phyloP scores from a whole-genome alignment of 2,113 vertebrate genomes.

The Empidonax alnorum region DNA sequence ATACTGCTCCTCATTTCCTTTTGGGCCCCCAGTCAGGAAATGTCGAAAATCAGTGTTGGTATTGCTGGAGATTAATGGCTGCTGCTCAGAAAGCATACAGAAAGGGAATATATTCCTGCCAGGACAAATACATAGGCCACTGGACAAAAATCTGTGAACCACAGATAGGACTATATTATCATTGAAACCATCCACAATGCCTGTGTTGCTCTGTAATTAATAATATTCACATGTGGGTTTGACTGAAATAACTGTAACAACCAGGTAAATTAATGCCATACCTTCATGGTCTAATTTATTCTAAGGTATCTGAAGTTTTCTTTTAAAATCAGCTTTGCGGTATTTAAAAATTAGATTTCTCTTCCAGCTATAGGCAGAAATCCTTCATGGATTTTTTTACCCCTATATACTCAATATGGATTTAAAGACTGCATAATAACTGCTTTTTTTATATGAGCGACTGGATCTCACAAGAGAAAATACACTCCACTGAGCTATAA shows the following conservation, averaged over 20 bases:
- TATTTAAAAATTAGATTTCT: not conserved
- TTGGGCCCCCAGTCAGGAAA: constrained; percentile 49
- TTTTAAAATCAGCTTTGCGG: not conserved
- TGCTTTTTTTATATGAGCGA: not conserved
- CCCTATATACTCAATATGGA: not conserved
- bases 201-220: not conserved
- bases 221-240: not conserved
- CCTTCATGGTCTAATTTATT: not conserved
- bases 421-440: not conserved
- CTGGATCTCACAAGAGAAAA: not conserved
- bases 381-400: not conserved
- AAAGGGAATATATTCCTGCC: constrained; percentile 43
- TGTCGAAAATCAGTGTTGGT: constrained; percentile 23
- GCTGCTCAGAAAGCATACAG: constrained; percentile 11
- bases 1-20: constrained; percentile 61
- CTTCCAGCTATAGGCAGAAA: not conserved
- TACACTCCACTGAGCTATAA: not conserved
- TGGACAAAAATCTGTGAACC: not conserved
- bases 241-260: not conserved
- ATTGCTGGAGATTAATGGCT: constrained; percentile 47
- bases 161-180: constrained; percentile 1
- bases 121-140: constrained; percentile 33
- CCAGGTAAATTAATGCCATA: not conserved
- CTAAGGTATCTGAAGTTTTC: not conserved
- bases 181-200: not conserved